phyloP scores from a whole-genome alignment of 2,888 invertebrate species.

The Galerucella calmariensis region DNA sequence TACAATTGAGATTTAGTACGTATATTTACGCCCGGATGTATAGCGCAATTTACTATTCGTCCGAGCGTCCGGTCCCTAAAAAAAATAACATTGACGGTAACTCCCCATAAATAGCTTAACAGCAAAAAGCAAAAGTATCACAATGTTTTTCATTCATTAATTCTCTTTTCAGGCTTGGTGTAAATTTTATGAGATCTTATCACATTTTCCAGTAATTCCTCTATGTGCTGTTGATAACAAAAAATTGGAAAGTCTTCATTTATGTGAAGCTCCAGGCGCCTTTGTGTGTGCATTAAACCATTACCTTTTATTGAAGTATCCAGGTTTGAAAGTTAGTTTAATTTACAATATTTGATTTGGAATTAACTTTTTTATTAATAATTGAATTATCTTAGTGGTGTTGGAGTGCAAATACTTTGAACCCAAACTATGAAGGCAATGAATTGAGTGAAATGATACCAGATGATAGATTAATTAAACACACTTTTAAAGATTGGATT shows the following conservation, averaged over 20 bases:
- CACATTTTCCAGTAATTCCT: conserved; percentile 70
- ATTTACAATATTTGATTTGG: background rate
- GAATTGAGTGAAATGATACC: conserved; percentile 75
- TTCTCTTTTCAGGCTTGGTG: conserved; percentile 80
- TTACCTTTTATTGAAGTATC: conserved; percentile 72
- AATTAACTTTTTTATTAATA: background rate
- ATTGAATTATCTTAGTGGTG: conserved; percentile 71
- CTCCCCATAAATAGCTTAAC: too few species aligned
- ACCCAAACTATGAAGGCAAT: conserved; percentile 94
- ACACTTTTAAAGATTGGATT: conserved; percentile 83
- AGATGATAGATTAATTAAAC: conserved; percentile 86
- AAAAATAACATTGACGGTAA: too few species aligned
- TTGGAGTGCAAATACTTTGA: conserved; percentile 88
- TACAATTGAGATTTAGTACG: too few species aligned
- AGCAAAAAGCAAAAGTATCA: too few species aligned
- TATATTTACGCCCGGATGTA: too few species aligned
- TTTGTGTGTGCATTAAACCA: conserved; percentile 93
- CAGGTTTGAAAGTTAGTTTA: conserved; percentile 57
- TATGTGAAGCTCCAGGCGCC: conserved; percentile 98
- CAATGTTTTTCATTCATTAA: too few species aligned
- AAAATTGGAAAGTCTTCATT: conserved; percentile 77
- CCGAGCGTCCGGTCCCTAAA: too few species aligned
- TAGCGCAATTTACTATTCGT: too few species aligned
- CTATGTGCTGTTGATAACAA: conserved; percentile 62
- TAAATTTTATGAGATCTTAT: conserved; percentile 88